Evolutionary conservation across 2,888 invertebrate species (phyloP), one percentile per base, ranked within the genome.

Genomic region (Limnephilus rhombicus): DNA sequence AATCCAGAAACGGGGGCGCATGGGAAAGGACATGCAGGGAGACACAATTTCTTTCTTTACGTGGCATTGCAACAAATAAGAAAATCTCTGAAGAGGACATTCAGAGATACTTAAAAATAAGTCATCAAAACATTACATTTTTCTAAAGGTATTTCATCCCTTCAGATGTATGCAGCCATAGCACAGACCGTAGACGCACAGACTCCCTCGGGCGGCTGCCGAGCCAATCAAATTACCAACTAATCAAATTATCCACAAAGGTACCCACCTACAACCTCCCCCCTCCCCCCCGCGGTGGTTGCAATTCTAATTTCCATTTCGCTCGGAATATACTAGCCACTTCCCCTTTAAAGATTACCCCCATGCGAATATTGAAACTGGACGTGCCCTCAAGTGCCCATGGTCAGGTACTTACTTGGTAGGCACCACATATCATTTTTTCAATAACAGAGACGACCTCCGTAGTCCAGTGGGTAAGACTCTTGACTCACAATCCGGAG

Each of bases 291-390:
- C 41, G 80, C 85, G 29, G 80, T 34, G 82, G 80, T 80, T 83
- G 85, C 91, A 89, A 89, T 92, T 85, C 91, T 80, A 92, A 90
- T 92, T 89, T 83, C 89, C 80, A 89, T 92, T 91, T 91, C n/a
- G 53, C 68, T 68, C 34, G 53, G 85, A 81, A 91, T 91, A 49
- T 53, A 68, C 83, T 80, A 83, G 80, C 87, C 91, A 49, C n/a
- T 85, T 90, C 37, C 80, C 85, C 85, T 90, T 68, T 90, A 34
- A 90, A 37, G 37, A 37, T 49, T 29, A 29, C 85, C 85, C 90
- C 37, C 31, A 15, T 24, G 37, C 85, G 41, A 7, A 82, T 82
- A 68, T 68, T 24, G 68, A 68, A 68, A 68, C 18, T 24, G 68
- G 68, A 24, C 53, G 53, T 68, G 53, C 68, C n/a, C 68, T 24